A percentile compares a stretch with the other conserved stretches of the same genome.
Conservation (phyloP, 2,888 invertebrate species). For the Stenodera caucasica region DNA sequence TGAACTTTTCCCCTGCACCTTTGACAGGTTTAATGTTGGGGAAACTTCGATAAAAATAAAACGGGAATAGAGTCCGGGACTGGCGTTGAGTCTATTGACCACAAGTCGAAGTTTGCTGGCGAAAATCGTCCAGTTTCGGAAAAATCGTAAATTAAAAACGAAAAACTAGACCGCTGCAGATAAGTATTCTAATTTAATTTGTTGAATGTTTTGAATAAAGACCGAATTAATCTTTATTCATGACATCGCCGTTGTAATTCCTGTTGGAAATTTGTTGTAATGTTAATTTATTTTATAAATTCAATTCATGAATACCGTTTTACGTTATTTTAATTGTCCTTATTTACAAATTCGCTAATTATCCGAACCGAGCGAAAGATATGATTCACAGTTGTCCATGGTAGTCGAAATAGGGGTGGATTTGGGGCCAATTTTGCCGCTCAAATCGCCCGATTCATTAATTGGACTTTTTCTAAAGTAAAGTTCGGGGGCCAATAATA, state of each 20-base stretch:
- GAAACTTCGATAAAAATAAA: background rate
- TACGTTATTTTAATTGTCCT: background rate
- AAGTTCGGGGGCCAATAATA: no score
- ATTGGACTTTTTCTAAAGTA: no score
- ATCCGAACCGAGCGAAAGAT: no score
- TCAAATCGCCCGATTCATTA: no score
- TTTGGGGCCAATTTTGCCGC: no score
- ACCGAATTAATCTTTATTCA: constrained; percentile 18
- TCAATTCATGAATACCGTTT: constrained; percentile 9
- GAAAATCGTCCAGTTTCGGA: no score
- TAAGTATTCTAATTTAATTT: background rate
- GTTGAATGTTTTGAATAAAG: background rate
- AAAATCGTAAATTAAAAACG: no score
- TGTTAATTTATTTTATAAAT: constrained; percentile 20
- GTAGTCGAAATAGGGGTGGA: no score
- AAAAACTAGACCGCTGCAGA: no score
- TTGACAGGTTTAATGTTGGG: background rate
- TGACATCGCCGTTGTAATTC: constrained; percentile 14
- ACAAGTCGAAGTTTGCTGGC: no score
- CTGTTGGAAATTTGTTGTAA: constrained; percentile 16
- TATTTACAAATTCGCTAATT: background rate
- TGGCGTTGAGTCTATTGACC: background rate
- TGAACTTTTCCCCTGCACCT: background rate
- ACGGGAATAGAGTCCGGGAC: background rate
- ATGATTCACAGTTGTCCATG: no score